These are phyloP conservation scores for Theocolax elegans DNA, from an alignment of 1,140 invertebrate species.

Conservation along the genomic window DNA sequence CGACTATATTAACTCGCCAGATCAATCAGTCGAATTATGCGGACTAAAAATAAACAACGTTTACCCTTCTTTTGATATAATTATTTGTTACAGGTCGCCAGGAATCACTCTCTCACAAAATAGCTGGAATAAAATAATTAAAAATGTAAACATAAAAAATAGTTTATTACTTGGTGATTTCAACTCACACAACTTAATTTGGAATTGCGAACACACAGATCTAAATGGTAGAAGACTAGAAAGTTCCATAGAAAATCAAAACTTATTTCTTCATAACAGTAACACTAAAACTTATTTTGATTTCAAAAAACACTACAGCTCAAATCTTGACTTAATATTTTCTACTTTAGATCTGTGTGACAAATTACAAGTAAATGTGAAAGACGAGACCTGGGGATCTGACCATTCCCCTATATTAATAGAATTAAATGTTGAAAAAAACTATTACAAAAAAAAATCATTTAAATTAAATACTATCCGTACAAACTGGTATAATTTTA, in stretches of 20 bases:
- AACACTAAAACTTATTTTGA: not conserved
- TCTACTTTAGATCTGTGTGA: too few relatives aligned
- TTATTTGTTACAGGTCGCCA: not conserved
- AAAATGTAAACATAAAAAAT: not conserved
- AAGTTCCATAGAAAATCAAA: not conserved
- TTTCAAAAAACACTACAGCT: not conserved
- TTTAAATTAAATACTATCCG: too few relatives aligned
- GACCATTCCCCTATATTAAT: constrained; percentile 9
- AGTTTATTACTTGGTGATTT: not conserved
- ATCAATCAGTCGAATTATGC: not conserved
- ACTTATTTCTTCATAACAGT: not conserved
- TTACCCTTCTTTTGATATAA: not conserved
- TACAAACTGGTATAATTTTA: too few relatives aligned
- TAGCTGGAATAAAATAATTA: not conserved
- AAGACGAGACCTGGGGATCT: not conserved
- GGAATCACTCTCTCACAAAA: not conserved
- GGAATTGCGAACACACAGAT: not conserved
- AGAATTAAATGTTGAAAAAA: not conserved
- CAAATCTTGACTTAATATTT: not conserved
- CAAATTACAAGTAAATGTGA: too few relatives aligned
- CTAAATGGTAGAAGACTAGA: not conserved
- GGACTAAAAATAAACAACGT: not conserved
- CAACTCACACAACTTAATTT: not conserved
- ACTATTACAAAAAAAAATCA: not conserved
- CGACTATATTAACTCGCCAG: not conserved